Base-by-base conservation (phyloP, 2,888 invertebrate genomes). In the Yponomeuta cagnagella region DNA sequence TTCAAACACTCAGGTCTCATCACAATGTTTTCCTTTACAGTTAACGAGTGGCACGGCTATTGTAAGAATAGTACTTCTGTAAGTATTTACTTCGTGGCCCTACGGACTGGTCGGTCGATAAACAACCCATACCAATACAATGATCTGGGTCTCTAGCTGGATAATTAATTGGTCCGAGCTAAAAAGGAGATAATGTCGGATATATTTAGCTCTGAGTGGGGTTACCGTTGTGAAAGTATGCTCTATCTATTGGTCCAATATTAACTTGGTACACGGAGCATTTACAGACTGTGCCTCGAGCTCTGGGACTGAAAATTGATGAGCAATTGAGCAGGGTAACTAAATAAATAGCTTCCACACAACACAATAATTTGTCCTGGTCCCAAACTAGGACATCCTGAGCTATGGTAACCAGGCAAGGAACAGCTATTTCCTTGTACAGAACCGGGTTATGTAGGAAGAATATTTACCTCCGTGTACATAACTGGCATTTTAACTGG, bases 121-220 rank as follows among this genome's bases (percentile, higher is more conserved):
- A 58, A 58, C 52, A 58, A 58, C 12, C 52, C 52, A 58, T 58
- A 58, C 52, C 52, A 58, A 58, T 58, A 58, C 52, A 58, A 58
- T 58, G 52, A 58, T 58, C 52, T 58, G 52, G 52, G 6, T 58
- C 52, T 58, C 52, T 58, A 15, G 52, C 52, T 58, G 52, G 52
- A 58, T 58, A 58, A 58, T 58, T 58, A 58, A 58, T 58, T 15
- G 52, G 52, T 8, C 15, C 52, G 52, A 5, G 52, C 52, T 58
- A 58, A 58, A 58, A 58, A 58, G 52, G 52, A 58, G 52, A 58
- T 58, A 58, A 58, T 58, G 52, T 58, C 52, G 15, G 52, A 15
- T 58, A 58, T 58, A 58, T 58, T 58, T 58, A 58, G 52, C 12
- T 15, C 52, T 15, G 15, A 58, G 52, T 15, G 52, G 52, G 52